Conservation (phyloP, 2,888 invertebrate genomes). For the Listrodromus nycthemerus region DNA sequence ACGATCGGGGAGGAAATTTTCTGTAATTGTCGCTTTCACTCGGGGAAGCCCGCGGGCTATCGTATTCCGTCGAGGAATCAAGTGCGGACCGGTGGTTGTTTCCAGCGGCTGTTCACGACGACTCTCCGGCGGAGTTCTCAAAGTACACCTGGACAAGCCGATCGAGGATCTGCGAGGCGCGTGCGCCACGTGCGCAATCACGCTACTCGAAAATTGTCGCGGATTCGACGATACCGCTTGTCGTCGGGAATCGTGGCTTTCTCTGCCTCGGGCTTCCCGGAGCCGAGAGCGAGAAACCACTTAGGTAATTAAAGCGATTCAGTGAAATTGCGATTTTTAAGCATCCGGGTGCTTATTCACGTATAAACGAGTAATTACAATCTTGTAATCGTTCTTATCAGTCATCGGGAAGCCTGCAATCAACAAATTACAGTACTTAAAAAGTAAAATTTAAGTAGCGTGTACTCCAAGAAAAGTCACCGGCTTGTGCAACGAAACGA, state of each 20-base stretch:
- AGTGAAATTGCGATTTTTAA: conserved; percentile 58
- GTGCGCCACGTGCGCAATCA: conserved; percentile 74
- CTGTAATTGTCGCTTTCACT: conserved; percentile 69
- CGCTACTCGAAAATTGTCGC: conserved; percentile 71
- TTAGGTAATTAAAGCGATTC: conserved; percentile 62
- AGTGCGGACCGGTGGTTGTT: conserved; percentile 38
- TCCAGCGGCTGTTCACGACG: conserved; percentile 19
- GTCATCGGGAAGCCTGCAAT: conserved; percentile 31
- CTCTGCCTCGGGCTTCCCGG: conserved; percentile 69
- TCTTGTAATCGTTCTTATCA: conserved; percentile 32
- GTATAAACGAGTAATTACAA: conserved; percentile 44
- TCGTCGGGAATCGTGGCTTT: conserved; percentile 68
- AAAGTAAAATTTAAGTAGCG: conserved; percentile 2
- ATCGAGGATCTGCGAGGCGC: conserved; percentile 56
- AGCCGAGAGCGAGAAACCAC: conserved; percentile 36
- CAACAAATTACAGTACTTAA: conserved; percentile 44
- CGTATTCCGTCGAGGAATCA: conserved; percentile 43
- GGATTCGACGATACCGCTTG: conserved; percentile 47
- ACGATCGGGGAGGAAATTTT: conserved; percentile 52
- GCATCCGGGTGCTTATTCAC: conserved; percentile 36
- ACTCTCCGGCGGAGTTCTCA: conserved; percentile 31
- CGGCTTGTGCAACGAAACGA: conserved; percentile 3
- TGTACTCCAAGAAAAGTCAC: not conserved
- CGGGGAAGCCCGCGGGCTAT: conserved; percentile 55
- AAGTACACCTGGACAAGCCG: conserved; percentile 60